Base-by-base conservation (phyloP, 2,113 vertebrate species). In the Salvelinus sp. region DNA sequence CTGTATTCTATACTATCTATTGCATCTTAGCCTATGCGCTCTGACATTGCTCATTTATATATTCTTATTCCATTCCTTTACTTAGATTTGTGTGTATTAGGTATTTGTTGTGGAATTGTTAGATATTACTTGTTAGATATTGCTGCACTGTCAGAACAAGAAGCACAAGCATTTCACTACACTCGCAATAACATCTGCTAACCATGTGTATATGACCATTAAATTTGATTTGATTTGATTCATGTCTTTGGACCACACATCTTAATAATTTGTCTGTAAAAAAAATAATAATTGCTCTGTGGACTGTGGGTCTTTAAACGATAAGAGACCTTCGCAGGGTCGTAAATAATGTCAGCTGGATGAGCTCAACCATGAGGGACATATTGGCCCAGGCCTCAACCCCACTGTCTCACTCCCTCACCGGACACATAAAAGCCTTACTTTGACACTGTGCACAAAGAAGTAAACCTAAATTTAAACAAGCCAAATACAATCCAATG, bases 191-290 rank as follows among this genome's bases (percentile, higher is more conserved):
- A 33, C 33, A 33, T 33, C 33, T 33, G 33, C 33, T 33, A 33
- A 7, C 33, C 33, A 6, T 33, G 6, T 33, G 6, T 33, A 33
- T 33, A 33, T 33, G 6, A 33, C 33, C 33, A 33, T 6, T 33
- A 7, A 1, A 33, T 33, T 33, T 33, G 6, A 33, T 33, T 33
- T 33, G 30, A 33, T 33, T 33, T 33, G 33, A 33, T 33, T 9
- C 38, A 38, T 38, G 72, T 71, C 72, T 5, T 20, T 14, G 60
- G 62, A 65, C 71, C 73, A 64, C 60, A 47, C 30, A n/a, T 73
- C 50, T 63, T 38, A 65, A 58, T 66, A 47, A 73, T 77, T 72
- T 77, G 20, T 72, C 23, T 67, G 63, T 33, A 60, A 77, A 71
- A 72, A 38, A 2, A 2, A 16, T n/a, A 50, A 10, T n/a, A n/a